A percentile compares a stretch with the other conserved stretches of the same genome.
Conservation (phyloP, 2,888 invertebrate genomes). For the Coleophora deauratella region DNA sequence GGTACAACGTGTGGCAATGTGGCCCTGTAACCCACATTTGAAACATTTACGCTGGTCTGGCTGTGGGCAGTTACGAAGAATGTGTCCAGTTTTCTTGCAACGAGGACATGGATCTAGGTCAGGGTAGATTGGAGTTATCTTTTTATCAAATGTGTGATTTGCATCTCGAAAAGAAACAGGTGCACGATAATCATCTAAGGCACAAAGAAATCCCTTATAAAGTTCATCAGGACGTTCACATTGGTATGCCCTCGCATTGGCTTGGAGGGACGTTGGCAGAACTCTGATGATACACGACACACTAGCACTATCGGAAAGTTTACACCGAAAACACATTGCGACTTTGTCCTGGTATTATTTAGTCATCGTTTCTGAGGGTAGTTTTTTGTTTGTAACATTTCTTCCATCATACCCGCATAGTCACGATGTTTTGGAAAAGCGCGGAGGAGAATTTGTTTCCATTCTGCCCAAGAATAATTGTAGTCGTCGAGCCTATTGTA, state of each 20-base stretch:
- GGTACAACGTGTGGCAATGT: no score
- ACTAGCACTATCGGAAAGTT: conserved; percentile 15
- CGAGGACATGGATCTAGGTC: neutral
- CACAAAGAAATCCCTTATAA: conserved; percentile 18
- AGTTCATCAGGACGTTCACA: conserved; percentile 18
- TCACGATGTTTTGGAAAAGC: conserved; percentile 22
- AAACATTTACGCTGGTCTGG: no score
- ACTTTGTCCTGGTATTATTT: conserved; percentile 25
- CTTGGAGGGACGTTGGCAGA: conserved; percentile 14
- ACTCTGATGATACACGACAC: conserved; percentile 19
- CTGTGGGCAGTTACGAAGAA: neutral
- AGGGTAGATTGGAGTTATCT: neutral
- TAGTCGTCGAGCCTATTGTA: conserved; percentile 22
- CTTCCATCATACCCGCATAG: conserved; percentile 24
- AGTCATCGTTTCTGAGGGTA: conserved; percentile 23
- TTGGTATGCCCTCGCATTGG: conserved; percentile 20
- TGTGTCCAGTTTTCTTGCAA: neutral
- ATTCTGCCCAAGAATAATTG: conserved; percentile 16
- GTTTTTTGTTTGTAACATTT: conserved; percentile 22
- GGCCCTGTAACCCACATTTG: conserved; percentile 18
- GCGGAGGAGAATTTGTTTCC: conserved; percentile 18
- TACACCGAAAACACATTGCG: conserved; percentile 20
- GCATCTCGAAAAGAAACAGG: neutral
- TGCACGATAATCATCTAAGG: conserved; percentile 15
- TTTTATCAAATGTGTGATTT: neutral